Evolutionary conservation across 2,113 vertebrate species (phyloP), one percentile per base, ranked within the genome.

Genomic region (Myotis brandtii): DNA sequence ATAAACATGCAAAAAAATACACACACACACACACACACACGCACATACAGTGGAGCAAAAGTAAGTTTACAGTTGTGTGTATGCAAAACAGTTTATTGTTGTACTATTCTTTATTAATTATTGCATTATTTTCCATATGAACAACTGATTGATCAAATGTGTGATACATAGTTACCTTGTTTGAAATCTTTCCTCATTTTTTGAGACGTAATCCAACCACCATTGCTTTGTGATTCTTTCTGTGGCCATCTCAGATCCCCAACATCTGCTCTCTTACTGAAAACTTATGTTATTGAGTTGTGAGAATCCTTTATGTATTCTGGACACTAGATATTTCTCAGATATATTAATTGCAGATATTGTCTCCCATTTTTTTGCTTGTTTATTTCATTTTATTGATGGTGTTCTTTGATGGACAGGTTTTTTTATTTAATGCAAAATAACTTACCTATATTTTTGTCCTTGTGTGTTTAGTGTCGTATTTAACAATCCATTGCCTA

Each of bases 401-500:
- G 20, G 5, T 56, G 9, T 48, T 6, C 9, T 86, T 69, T 81
- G 21, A 69, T 73, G 16, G 16, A 32, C 20, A 86, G 17, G 9
- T 79, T 95, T 94, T 89, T 90, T 80, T 43, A 69, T 54, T 79
- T 67, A 34, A 48, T 86, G 37, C 80, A 64, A 13, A 37, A 13
- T 64, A 10, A 32, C 13, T 34, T 50, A 70, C 2, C 2, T 85
- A 13, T 66, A 62, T 48, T 69, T 91, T 59, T 50, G 37, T 16
- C 40, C 50, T 86, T 90, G 30, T 67, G 12, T 6, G 12, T 81
- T 92, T 84, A 25, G 5, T 73, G 12, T 79, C 16, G 25, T 50
- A 52, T 43, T 30, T 56, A 72, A 52, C 37, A 93, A 76, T 56
- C 3, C 5, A 25, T 77, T 87, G 50, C 16, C 32, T 75, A 82